Percentiles rank a stretch among this genome's conserved stretches.
phyloP scores from a whole-genome alignment of 53 echinoderm and acorn worm species.

The Paracentrotus lividus region DNA sequence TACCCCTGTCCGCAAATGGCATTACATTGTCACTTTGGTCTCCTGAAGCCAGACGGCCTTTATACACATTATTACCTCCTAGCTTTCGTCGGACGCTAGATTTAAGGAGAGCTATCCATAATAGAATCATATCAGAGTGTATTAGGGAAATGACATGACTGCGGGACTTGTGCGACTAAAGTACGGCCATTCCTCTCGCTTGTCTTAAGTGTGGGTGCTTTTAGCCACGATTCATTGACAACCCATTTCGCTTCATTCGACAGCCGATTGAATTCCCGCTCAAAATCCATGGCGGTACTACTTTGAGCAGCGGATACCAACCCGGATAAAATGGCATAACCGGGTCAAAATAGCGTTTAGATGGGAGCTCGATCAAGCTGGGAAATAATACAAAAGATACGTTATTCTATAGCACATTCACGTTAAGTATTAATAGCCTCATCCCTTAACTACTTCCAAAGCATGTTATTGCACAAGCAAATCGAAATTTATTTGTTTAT shows the following conservation, averaged over 20 bases:
- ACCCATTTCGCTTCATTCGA: slow-evolving; percentile 52
- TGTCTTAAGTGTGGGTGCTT: slow-evolving; percentile 22
- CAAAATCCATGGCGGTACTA: slow-evolving; percentile 37
- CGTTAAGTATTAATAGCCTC: too few relatives aligned
- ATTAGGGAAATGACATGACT: not conserved
- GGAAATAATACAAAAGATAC: not conserved
- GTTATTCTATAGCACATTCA: too few relatives aligned
- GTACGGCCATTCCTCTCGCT: slow-evolving; percentile 30
- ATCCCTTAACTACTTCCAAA: too few relatives aligned
- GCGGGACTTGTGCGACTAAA: slow-evolving; percentile 16
- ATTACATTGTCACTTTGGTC: not conserved
- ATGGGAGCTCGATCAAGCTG: not conserved
- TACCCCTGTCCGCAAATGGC: not conserved
- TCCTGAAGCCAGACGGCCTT: too few relatives aligned
- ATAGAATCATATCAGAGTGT: slow-evolving; percentile 37
- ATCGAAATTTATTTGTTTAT: too few relatives aligned
- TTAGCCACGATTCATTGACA: slow-evolving; percentile 31
- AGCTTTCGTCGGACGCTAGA: too few relatives aligned
- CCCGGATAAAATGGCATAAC: not conserved
- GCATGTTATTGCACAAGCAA: too few relatives aligned
- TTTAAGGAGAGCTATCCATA: not conserved
- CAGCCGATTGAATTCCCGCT: slow-evolving; percentile 2
- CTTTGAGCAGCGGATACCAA: slow-evolving; percentile 18
- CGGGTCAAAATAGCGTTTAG: not conserved
- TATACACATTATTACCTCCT: too few relatives aligned